Percentiles rank a stretch among this genome's conserved stretches.
These are phyloP conservation scores for Lophura nycthemera DNA, from an alignment of 2,113 vertebrate genomes.

Conservation along the genomic window DNA sequence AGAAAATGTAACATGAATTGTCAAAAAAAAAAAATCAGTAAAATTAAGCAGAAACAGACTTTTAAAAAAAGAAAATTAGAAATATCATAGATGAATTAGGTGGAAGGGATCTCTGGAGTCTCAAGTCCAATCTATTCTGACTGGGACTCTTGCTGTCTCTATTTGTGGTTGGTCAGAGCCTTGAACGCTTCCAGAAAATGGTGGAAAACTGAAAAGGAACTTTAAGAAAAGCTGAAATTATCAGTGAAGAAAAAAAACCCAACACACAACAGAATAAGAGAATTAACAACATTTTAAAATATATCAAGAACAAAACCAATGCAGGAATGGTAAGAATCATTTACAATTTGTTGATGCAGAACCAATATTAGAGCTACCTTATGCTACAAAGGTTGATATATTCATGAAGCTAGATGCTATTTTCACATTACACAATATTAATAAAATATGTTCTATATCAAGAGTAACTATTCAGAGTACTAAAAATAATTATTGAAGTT, in stretches of 20 bases:
- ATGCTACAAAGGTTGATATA: background rate
- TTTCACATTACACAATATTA: background rate
- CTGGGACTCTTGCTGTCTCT: background rate
- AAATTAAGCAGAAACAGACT: background rate
- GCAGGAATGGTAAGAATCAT: background rate
- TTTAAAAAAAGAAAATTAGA: background rate
- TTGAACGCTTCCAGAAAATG: background rate
- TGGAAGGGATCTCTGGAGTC: background rate
- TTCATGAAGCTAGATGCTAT: background rate
- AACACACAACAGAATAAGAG: background rate
- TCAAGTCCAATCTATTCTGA: background rate
- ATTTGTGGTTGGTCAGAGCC: background rate
- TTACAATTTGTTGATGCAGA: background rate
- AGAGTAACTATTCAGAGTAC: background rate
- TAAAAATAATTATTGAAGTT: conserved; percentile 19
- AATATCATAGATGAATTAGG: background rate
- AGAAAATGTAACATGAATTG: background rate
- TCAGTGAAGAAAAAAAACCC: background rate
- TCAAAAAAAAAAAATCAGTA: background rate
- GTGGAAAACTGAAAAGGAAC: background rate
- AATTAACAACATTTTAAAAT: background rate
- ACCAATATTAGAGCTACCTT: background rate
- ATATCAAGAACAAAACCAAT: background rate
- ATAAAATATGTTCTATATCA: background rate
- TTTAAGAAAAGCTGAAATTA: background rate